phyloP scores from a whole-genome alignment of 1,140 invertebrate species.

The Paraescarpia echinospica region DNA sequence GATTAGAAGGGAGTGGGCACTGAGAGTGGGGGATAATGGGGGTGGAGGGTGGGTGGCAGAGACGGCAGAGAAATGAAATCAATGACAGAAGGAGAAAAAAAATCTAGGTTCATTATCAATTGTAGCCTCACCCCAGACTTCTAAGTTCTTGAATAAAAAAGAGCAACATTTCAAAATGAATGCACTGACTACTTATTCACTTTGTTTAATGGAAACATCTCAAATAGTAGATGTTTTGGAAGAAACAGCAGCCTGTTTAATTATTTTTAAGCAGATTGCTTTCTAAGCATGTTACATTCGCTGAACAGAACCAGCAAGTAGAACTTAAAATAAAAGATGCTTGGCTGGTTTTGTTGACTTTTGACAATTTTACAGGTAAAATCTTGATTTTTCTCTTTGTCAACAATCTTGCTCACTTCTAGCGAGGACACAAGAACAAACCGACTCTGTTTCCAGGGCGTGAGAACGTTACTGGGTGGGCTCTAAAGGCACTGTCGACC shows the following conservation, averaged over 20 bases:
- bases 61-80: too few species aligned
- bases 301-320: not conserved
- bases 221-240: not conserved
- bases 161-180: too few species aligned
- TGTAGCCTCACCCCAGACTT: too few species aligned
- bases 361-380: not conserved
- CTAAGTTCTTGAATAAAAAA: too few species aligned
- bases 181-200: too few species aligned
- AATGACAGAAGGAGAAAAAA: too few species aligned
- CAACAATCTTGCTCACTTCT: not conserved
- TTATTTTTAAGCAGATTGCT: not conserved
- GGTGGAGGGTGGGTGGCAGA: too few species aligned
- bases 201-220: not conserved
- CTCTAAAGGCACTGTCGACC: not conserved
- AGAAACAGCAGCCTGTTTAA: not conserved
- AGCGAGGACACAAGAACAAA: not conserved
- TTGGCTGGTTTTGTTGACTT: not conserved
- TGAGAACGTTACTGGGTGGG: not conserved
- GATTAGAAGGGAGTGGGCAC: too few species aligned
- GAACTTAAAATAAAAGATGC: too few species aligned
- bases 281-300: not conserved
- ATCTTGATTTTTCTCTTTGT: not conserved
- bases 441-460: not conserved
- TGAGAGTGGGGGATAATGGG: too few species aligned
- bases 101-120: too few species aligned